phyloP scores from a whole-genome alignment of 37 sponge, comb jelly and placozoan genomes.

The Halisarca cf. caerulea region DNA sequence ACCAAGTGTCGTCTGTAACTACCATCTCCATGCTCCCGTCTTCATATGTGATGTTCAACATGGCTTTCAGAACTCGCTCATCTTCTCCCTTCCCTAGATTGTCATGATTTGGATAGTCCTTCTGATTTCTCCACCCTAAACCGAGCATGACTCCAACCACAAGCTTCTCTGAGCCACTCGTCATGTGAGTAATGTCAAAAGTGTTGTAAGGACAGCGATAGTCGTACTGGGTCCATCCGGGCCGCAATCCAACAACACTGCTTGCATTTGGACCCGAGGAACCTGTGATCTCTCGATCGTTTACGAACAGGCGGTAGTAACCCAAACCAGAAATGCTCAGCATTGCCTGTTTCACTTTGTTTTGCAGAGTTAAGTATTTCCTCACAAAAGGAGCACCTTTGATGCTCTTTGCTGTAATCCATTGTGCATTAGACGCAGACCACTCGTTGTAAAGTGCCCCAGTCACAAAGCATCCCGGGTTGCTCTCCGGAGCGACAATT shows the following conservation, averaged over 20 bases:
- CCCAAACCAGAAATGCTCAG: conserved; percentile 62
- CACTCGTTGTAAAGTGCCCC: conserved; percentile 23
- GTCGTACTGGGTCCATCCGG: conserved; percentile 77
- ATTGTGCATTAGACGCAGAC: conserved; percentile 29
- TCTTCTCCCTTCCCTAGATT: conserved; percentile 2
- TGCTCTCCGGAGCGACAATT: conserved; percentile 19
- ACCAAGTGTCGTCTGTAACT: conserved; percentile 45
- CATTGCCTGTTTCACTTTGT: conserved; percentile 10
- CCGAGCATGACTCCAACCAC: conserved; percentile 47
- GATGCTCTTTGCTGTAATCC: conserved; percentile 47
- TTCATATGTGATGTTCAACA: conserved; percentile 30
- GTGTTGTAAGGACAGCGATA: conserved; percentile 26
- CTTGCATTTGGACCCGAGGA: neutral
- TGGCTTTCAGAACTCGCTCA: conserved; percentile 19
- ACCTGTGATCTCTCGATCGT: conserved; percentile 37
- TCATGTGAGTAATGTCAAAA: conserved; percentile 28
- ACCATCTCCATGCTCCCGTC: neutral
- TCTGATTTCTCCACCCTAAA: conserved; percentile 45
- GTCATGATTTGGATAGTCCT: conserved; percentile 26
- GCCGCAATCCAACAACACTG: conserved; percentile 40
- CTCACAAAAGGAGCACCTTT: conserved; percentile 20
- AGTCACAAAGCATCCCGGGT: conserved; percentile 49
- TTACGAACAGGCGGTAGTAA: conserved; percentile 42
- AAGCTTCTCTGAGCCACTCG: neutral
- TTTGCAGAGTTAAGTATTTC: conserved; percentile 4